These are phyloP conservation scores for Pithys albifrons DNA, from an alignment of 2,113 vertebrate genomes.

Conservation along the genomic window DNA sequence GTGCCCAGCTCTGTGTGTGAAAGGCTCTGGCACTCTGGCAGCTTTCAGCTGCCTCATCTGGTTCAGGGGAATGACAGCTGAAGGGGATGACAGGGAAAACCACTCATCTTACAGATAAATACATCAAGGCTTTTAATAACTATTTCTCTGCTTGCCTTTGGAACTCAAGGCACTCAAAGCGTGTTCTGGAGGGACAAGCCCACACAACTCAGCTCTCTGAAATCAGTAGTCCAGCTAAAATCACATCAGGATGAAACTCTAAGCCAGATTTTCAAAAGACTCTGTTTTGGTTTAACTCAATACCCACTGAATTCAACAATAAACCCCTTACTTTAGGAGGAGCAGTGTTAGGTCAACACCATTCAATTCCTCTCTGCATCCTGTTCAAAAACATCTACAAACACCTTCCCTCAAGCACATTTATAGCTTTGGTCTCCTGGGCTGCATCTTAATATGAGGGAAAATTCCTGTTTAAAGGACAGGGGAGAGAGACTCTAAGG, in stretches of 20 bases:
- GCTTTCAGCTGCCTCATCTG: background rate
- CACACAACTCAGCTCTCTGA: background rate
- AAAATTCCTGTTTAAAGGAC: background rate
- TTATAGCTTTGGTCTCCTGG: background rate
- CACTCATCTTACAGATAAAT: background rate
- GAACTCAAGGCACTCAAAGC: background rate
- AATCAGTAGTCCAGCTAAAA: background rate
- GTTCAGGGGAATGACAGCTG: background rate
- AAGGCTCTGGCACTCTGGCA: background rate
- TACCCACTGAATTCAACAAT: background rate
- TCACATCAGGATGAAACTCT: background rate
- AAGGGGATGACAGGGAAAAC: background rate
- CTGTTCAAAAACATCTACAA: background rate
- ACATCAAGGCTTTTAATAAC: background rate
- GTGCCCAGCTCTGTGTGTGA: fast-evolving
- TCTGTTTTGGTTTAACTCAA: background rate
- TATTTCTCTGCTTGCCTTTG: background rate
- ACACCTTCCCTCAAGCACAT: background rate
- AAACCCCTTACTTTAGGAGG: background rate
- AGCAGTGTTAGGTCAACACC: background rate
- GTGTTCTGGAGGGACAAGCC: background rate
- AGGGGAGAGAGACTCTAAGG: background rate
- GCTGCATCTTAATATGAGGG: background rate
- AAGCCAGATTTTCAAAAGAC: background rate
- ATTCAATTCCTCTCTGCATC: background rate